Base-by-base conservation (phyloP, 2,888 invertebrate genomes). In the Drosophila macrospina region DNA sequence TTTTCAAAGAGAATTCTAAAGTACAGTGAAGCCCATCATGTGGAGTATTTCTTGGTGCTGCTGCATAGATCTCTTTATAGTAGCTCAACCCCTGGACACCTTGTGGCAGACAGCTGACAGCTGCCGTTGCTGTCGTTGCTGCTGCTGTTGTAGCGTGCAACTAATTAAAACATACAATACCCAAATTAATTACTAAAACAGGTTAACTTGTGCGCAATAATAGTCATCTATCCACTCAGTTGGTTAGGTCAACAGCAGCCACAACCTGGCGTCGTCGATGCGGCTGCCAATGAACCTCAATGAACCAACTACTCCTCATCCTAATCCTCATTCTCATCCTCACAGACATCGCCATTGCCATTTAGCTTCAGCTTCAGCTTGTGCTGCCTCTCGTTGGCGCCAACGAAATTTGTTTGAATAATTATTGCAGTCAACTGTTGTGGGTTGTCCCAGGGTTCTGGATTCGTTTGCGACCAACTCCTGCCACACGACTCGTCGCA, bases 81-180 rank as follows among this genome's bases (percentile, higher is more conserved):
- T 10, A n/a, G 28, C n/a, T 16, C 6, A 26, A 4, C 42, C 28
- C 20, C 11, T 50, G 50, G 7, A 39, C 30, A 57, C 41, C 50
- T 54, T 54, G 26, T 57, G 56, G 48, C 55, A 60, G 47, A 72
- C 68, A 57, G 54, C 52, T 62, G 62, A 55, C 51, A 42, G 74
- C 42, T 51, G 24, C 6, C 45, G 45, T 57, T 56, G 28, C 8
- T 28, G 48, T 4, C n/a, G 56, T 16, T 34, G 50, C 32, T 62
- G 48, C 11, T 24, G 44, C 44, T 44, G 55, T 34, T 66, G 67
- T 52, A 52, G 36, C 54, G 81, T 69, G 74, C 68, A 75, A 89
- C 91, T 91, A 91, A 91, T 91, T 91, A 90, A 91, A 89, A 86
- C 89, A 90, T 90, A 91, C 91, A 91, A 91, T 91, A 88, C 88